Evolutionary conservation across 2,888 invertebrate genomes (phyloP), one percentile per base, ranked within the genome.

Genomic region (Bellardia bayeri): DNA sequence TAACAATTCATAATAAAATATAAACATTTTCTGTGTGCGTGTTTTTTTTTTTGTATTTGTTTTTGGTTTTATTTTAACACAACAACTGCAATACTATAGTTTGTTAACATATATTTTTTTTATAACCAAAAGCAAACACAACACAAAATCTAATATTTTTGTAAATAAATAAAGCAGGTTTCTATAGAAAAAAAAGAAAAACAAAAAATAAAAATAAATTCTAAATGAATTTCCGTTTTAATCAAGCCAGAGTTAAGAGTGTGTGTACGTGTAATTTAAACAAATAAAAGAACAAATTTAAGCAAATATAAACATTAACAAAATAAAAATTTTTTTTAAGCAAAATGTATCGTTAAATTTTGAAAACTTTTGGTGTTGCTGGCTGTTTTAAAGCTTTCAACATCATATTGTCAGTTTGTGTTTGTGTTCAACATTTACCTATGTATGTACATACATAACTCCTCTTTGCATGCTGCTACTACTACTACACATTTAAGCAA

Each of bases 211-310:
- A n/a, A 51, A n/a, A n/a, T 16, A 40, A 64, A 64, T 61, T n/a
- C 56, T 49, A 42, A 56, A 81, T 33, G 33, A 74, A 66, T 56
- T 66, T 66, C 30, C 66, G 56, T 56, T 74, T 23, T 72, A 63
- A 40, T 33, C n/a, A 72, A 16, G 13, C 7, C 14, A 40, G 30
- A 30, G 13, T 7, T 14, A 30, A 49, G 23, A 30, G 68, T 49
- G 9, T 16, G 33, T n/a, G 14, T 30, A 16, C 13, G 23, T 40
- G 30, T 61, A 58, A 11, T 33, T 37, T 11, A 33, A 61, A 2
- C 16, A 54, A 54, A n/a, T 13, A 33, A 63, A 4, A 5, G 7
- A 54, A n/a, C 63, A 37, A 23, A 58, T 49, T 40, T 75, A 76
- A 71, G 49, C 14, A 49, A 66, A 68, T 16, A 6, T n/a, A 23